phyloP scores from a whole-genome alignment of 1,140 invertebrate genomes.

The Drosophila paulistorum region DNA sequence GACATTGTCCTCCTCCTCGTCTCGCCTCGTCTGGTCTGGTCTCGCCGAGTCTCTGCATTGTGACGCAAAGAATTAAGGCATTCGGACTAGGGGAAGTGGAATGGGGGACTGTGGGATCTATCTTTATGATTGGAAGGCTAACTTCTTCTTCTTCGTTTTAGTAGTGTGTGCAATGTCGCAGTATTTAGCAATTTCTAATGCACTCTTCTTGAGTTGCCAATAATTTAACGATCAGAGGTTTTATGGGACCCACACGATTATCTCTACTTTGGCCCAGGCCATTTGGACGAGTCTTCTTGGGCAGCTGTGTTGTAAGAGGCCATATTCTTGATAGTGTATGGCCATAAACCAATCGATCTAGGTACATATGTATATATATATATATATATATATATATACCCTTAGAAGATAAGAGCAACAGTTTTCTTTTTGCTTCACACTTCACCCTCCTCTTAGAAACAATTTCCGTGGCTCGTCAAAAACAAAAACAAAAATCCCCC shows the following conservation, averaged over 20 bases:
- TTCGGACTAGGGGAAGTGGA: too few relatives aligned
- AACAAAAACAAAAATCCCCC: conserved; percentile 2
- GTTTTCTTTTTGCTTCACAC: background rate
- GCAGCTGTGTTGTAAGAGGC: conserved; percentile 57
- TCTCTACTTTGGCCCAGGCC: conserved; percentile 21
- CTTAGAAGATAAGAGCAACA: conserved; percentile 48
- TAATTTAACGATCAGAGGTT: conserved; percentile 2
- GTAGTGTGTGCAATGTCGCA: conserved; percentile 22
- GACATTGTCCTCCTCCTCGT: conserved; percentile 7
- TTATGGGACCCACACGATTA: conserved; percentile 50
- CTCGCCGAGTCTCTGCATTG: too few relatives aligned
- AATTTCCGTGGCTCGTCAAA: background rate
- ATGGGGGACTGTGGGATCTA: conserved; percentile 29
- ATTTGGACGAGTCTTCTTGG: conserved; percentile 13
- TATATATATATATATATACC: background rate
- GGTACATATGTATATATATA: conserved; percentile 14
- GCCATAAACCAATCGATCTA: conserved; percentile 71
- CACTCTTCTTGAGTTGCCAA: conserved; percentile 5
- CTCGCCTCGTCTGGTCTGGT: too few relatives aligned
- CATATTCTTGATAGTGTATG: conserved; percentile 52
- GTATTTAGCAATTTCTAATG: conserved; percentile 11
- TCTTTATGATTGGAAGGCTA: conserved; percentile 57
- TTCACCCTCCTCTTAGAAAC: background rate
- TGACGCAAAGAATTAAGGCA: too few relatives aligned
- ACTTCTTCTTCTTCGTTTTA: conserved; percentile 31